Conservation (phyloP, 2,888 invertebrate genomes). For the Toxonevra muliebris region DNA sequence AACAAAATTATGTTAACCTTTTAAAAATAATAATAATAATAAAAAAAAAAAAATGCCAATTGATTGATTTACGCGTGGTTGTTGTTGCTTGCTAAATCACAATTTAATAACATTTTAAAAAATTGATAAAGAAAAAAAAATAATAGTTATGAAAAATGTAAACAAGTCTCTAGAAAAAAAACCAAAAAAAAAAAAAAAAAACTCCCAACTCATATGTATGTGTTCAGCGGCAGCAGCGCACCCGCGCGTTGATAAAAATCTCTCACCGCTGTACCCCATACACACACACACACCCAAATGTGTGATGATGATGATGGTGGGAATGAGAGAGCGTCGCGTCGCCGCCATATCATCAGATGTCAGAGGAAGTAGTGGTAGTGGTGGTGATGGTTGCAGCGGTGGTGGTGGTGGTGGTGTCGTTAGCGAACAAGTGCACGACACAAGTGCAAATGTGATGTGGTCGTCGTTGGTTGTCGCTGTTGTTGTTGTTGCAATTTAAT, state of each 20-base stretch:
- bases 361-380: neutral
- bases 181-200: too few species aligned
- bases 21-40: neutral
- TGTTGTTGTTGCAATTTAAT: too few species aligned
- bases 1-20: neutral
- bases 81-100: neutral
- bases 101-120: slow-evolving; percentile 4
- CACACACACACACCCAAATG: neutral
- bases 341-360: neutral
- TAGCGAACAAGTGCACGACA: too few species aligned
- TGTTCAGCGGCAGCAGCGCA: neutral
- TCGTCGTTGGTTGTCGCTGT: too few species aligned
- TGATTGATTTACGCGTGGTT: neutral
- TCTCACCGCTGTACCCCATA: too few species aligned
- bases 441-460: too few species aligned
- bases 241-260: neutral
- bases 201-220: too few species aligned
- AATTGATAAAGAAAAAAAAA: too few species aligned
- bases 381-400: neutral
- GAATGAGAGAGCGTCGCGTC: too few species aligned
- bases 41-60: neutral
- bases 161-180: neutral
- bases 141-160: too few species aligned
- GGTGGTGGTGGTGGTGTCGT: too few species aligned
- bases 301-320: too few species aligned